These are phyloP conservation scores for Aricia artaxerxes DNA, from an alignment of 2,888 invertebrate genomes.

Conservation along the genomic window DNA sequence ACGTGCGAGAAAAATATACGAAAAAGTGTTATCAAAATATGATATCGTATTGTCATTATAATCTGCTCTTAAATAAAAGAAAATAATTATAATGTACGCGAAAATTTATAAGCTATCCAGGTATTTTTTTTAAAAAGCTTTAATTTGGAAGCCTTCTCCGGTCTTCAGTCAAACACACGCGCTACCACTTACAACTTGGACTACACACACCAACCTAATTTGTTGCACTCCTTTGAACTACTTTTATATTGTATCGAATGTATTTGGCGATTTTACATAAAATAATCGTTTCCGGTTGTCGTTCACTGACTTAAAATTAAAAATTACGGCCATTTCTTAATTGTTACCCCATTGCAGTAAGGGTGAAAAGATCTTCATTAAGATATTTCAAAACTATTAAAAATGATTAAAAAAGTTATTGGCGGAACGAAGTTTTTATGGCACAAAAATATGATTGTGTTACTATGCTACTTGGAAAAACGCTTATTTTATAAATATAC, in stretches of 20 bases:
- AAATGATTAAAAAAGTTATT: neutral
- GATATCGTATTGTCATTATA: no score
- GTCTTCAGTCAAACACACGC: neutral
- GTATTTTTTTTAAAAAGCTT: no score
- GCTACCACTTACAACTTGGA: conserved; percentile 40
- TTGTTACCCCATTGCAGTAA: neutral
- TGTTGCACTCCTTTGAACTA: conserved; percentile 47
- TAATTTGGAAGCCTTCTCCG: neutral
- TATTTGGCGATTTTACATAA: conserved; percentile 49
- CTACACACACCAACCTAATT: conserved; percentile 46
- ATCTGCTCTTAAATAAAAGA: no score
- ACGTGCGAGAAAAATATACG: no score
- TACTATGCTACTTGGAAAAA: neutral
- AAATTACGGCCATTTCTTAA: conserved; percentile 48
- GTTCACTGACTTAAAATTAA: conserved; percentile 43
- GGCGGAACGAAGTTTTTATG: neutral
- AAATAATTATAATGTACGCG: no score
- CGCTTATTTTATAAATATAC: no score
- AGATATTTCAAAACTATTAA: conserved; percentile 1
- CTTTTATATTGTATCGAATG: conserved; percentile 63
- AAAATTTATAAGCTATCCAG: no score
- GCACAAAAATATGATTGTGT: neutral
- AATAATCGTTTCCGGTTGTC: conserved; percentile 55
- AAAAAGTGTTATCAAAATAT: no score
- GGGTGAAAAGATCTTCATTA: conserved; percentile 9